phyloP scores from a whole-genome alignment of 2,888 invertebrate genomes.

The Dendrolimus pini region DNA sequence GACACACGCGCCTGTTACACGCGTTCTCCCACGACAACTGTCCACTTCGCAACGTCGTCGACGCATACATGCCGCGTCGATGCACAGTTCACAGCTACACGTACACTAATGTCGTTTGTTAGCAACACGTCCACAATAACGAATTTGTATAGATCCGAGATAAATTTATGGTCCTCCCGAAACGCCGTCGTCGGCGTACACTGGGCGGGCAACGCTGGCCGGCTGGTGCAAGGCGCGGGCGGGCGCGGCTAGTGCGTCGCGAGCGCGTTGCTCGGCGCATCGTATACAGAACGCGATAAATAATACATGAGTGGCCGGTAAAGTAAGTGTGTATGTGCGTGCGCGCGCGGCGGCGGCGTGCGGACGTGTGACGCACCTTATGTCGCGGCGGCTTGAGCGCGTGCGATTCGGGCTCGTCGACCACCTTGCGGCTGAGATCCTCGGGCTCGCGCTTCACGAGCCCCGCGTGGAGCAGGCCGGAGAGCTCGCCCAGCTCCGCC shows the following conservation, averaged over 20 bases:
- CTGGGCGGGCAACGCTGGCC: constrained; percentile 78
- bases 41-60: constrained; percentile 78
- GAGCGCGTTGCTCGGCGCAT: constrained; percentile 75
- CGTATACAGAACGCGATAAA: constrained; percentile 77
- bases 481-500: constrained; percentile 81
- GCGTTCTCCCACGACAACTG: constrained; percentile 77
- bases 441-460: constrained; percentile 89
- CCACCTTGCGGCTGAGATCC: constrained; percentile 85
- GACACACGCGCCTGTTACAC: constrained; percentile 81
- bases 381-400: constrained; percentile 79
- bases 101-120: constrained; percentile 56
- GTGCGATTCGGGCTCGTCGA: constrained; percentile 77
- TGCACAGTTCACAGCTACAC: constrained; percentile 70
- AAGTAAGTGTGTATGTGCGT: constrained; percentile 69
- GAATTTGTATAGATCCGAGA: constrained; percentile 38
- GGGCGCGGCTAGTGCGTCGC: constrained; percentile 76
- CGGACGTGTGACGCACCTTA: constrained; percentile 79
- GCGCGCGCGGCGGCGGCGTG: constrained; percentile 73
- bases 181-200: constrained; percentile 74
- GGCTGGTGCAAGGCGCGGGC: constrained; percentile 77
- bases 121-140: constrained; percentile 54
- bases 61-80: constrained; percentile 75
- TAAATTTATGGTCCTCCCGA: constrained; percentile 37
- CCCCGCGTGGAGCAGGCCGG: constrained; percentile 79
- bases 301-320: constrained; percentile 75